These are phyloP conservation scores for Linnaemya vulpina DNA, from an alignment of 2,888 invertebrate species.

Conservation along the genomic window DNA sequence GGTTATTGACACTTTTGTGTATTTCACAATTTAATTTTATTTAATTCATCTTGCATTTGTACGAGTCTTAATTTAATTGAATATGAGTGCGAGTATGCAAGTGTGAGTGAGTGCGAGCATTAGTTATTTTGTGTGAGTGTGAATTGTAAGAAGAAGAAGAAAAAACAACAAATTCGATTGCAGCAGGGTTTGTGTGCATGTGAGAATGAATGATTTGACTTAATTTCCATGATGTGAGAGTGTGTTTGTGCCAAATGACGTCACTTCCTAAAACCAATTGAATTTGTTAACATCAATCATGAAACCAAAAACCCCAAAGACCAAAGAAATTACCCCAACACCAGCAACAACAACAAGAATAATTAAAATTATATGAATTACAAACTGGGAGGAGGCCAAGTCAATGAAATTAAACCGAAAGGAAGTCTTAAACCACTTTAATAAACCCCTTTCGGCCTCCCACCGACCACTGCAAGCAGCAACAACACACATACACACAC, in stretches of 20 bases:
- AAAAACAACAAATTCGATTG: not conserved
- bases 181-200: not conserved
- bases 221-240: not conserved
- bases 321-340: not conserved
- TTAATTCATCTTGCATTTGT: conserved; percentile 67
- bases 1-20: conserved; percentile 70
- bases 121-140: conserved; percentile 6
- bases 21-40: conserved; percentile 69
- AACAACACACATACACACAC: not conserved
- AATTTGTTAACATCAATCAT: conserved; percentile 69
- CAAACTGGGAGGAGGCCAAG: conserved; percentile 52
- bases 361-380: conserved; percentile 33
- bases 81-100: not conserved
- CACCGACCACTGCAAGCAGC: not conserved
- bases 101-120: not conserved
- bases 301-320: not conserved
- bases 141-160: not conserved
- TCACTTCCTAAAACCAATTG: conserved; percentile 71
- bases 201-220: conserved; percentile 18
- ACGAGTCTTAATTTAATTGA: conserved; percentile 39
- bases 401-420: conserved; percentile 46
- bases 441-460: conserved; percentile 3
- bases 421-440: conserved; percentile 41
- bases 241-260: conserved; percentile 50
- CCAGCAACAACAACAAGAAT: conserved; percentile 11